phyloP scores from a whole-genome alignment of 2,797 vertebrate genomes.

The Acanthopagrus latus region DNA sequence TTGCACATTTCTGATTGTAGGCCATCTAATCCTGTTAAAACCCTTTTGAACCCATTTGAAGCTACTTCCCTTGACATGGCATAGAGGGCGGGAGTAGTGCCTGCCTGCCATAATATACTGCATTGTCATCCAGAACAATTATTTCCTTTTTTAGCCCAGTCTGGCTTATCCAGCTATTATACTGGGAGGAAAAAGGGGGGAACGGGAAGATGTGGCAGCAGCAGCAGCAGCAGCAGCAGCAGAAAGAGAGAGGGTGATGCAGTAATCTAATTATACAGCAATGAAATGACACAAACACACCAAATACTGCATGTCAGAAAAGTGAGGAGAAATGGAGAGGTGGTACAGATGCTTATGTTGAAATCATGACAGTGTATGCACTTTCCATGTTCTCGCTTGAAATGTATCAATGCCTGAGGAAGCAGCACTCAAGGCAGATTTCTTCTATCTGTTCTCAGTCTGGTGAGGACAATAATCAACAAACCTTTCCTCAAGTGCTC shows the following conservation, averaged over 20 bases:
- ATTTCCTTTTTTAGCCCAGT: constrained; percentile 70
- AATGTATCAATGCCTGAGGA: constrained; percentile 52
- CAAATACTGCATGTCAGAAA: constrained; percentile 27
- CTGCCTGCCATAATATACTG: constrained; percentile 60
- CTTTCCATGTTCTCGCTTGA: constrained; percentile 47
- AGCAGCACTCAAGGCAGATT: constrained; percentile 37
- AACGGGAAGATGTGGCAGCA: constrained; percentile 22
- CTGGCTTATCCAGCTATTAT: constrained; percentile 73
- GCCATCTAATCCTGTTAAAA: constrained; percentile 74
- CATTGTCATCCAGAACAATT: constrained; percentile 82
- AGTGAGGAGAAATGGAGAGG: neutral
- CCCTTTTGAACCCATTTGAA: constrained; percentile 73
- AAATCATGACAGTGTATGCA: constrained; percentile 11
- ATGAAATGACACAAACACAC: constrained; percentile 41
- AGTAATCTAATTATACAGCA: constrained; percentile 49
- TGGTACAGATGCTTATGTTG: neutral
- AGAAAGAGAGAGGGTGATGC: constrained; percentile 17
- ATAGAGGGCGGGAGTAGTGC: constrained; percentile 54
- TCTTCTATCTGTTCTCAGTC: constrained; percentile 40
- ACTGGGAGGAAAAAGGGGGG: constrained; percentile 48
- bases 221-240: constrained; percentile 16
- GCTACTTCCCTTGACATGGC: constrained; percentile 68
- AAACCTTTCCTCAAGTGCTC: constrained; percentile 19
- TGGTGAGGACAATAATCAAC: constrained; percentile 54
- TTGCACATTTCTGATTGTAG: constrained; percentile 65